Conservation (phyloP, 2,888 invertebrate species). For the Mellilla xanthometata region DNA sequence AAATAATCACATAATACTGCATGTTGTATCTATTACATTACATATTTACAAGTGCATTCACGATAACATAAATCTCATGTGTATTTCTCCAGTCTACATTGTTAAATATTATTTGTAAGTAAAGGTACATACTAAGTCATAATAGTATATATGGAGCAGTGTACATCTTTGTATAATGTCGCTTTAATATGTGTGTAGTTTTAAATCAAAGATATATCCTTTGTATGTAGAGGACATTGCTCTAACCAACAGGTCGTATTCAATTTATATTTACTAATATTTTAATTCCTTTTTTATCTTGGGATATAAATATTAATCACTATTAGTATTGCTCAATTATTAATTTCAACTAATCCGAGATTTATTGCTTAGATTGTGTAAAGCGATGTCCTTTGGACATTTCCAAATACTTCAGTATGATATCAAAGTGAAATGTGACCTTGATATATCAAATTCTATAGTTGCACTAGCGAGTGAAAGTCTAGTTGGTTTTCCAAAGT, state of each 20-base stretch:
- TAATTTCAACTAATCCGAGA: no score
- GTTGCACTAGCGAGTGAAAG: no score
- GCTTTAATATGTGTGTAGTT: conserved; percentile 63
- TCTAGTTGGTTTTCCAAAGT: no score
- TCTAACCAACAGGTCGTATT: no score
- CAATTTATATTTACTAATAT: no score
- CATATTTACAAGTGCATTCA: background rate
- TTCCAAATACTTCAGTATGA: background rate
- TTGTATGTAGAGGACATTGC: conserved; percentile 47
- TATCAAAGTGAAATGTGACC: background rate
- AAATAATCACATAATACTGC: background rate
- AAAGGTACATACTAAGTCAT: conserved; percentile 33
- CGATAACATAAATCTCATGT: conserved; percentile 2
- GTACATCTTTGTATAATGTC: conserved; percentile 44
- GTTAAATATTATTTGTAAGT: conserved; percentile 17
- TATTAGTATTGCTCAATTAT: conserved; percentile 1
- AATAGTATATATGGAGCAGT: conserved; percentile 36
- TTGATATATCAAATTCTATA: no score
- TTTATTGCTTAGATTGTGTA: no score
- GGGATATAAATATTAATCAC: no score
- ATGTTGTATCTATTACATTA: conserved; percentile 10
- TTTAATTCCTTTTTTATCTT: no score
- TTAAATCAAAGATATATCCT: conserved; percentile 35
- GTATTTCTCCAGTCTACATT: background rate
- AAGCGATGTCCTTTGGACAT: conserved; percentile 39